Evolutionary conservation across 2,888 invertebrate genomes (phyloP).

Genomic region (Caenorhabditis auriculariae): DNA sequence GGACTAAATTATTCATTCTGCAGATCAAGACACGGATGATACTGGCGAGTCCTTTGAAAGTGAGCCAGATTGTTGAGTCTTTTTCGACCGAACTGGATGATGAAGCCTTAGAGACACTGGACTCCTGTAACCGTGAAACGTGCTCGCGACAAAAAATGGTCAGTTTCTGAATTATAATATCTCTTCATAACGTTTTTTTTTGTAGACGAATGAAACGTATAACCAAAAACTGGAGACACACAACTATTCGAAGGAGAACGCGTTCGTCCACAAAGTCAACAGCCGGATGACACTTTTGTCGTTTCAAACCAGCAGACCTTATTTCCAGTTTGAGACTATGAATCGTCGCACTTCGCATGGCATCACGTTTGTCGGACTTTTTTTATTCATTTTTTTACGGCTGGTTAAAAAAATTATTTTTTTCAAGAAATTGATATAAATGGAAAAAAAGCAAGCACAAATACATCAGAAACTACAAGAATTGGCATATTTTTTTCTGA

Average conservation of each 20-base stretch:
- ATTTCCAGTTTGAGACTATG: slow-evolving; percentile 31
- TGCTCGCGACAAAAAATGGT: slow-evolving; percentile 28
- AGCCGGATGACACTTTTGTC: slow-evolving; percentile 25
- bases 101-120: slow-evolving; percentile 24
- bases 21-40: slow-evolving; percentile 35
- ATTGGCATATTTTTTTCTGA: too few relatives aligned
- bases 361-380: slow-evolving; percentile 5
- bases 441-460: too few relatives aligned
- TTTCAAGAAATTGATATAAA: too few relatives aligned
- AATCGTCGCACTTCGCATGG: slow-evolving; percentile 17
- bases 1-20: slow-evolving; percentile 7
- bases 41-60: slow-evolving; percentile 13
- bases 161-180: background rate
- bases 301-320: slow-evolving; percentile 34
- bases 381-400: too few relatives aligned
- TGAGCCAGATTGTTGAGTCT: slow-evolving; percentile 24
- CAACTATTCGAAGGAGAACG: slow-evolving; percentile 26
- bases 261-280: slow-evolving; percentile 24
- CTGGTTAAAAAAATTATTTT: too few relatives aligned
- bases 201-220: slow-evolving; percentile 26
- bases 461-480: too few relatives aligned
- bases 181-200: background rate
- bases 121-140: slow-evolving; percentile 23
- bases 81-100: slow-evolving; percentile 34
- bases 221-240: slow-evolving; percentile 26